Percentiles rank a stretch among this genome's conserved stretches.
These are phyloP conservation scores for Pelecanoides urinatrix DNA, from an alignment of 2,113 vertebrate genomes.

Conservation along the genomic window DNA sequence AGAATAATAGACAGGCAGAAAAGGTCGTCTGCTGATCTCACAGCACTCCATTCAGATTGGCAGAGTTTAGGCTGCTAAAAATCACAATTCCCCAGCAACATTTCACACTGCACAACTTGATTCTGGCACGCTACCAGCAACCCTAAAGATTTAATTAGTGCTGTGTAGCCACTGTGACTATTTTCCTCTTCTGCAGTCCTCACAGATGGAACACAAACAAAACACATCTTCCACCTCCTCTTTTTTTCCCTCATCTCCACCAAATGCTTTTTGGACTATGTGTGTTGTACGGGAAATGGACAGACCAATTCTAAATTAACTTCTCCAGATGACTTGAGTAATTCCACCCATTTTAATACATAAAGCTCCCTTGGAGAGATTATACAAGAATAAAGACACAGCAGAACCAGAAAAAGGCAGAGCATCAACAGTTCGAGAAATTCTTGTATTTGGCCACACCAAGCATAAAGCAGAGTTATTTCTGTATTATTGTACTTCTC, in stretches of 20 bases:
- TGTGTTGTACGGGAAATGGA: neutral
- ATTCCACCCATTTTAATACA: neutral
- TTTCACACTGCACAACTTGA: neutral
- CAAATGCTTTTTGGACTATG: neutral
- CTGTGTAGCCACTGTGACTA: conserved; percentile 47
- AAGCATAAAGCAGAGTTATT: neutral
- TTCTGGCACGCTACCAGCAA: conserved; percentile 27
- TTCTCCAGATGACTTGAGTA: neutral
- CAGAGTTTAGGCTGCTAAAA: conserved; percentile 17
- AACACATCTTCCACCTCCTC: conserved; percentile 12
- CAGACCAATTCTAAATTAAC: neutral
- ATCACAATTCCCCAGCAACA: conserved; percentile 27
- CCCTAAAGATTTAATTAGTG: conserved; percentile 59
- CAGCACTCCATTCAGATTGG: neutral
- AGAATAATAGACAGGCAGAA: neutral
- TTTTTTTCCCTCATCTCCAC: neutral
- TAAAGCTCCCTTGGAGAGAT: neutral
- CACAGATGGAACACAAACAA: conserved; percentile 44
- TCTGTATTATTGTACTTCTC: neutral
- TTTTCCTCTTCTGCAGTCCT: conserved; percentile 17
- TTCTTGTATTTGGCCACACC: neutral
- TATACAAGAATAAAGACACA: neutral
- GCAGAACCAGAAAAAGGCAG: neutral
- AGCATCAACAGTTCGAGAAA: neutral
- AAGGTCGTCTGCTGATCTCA: neutral